These are phyloP conservation scores for Ditula angustiorana DNA, from an alignment of 2,888 invertebrate genomes.

Conservation along the genomic window DNA sequence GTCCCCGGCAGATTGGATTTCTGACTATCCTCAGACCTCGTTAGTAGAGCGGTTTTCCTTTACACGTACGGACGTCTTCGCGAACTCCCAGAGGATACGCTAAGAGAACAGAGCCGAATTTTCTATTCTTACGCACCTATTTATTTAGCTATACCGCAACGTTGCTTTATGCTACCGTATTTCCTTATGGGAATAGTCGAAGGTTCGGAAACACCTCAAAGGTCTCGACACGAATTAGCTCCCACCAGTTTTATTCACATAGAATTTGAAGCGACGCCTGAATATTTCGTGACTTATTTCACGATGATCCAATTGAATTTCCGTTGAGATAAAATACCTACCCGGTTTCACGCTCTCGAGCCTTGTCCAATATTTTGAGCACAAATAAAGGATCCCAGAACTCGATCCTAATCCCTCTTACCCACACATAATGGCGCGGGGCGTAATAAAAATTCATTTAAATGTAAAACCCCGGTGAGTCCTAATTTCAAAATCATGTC, in stretches of 20 bases:
- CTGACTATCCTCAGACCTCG: slow-evolving; percentile 36
- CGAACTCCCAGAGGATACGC: slow-evolving; percentile 27
- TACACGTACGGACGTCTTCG: slow-evolving; percentile 29
- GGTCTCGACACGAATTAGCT: slow-evolving; percentile 2
- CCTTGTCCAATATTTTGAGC: slow-evolving; percentile 22
- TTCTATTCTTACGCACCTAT: slow-evolving; percentile 34
- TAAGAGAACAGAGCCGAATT: slow-evolving; percentile 25
- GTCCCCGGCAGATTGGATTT: slow-evolving; percentile 37
- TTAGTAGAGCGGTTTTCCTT: slow-evolving; percentile 32
- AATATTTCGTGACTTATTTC: background rate
- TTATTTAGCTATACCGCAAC: slow-evolving; percentile 3
- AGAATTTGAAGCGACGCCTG: background rate
- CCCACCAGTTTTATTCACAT: background rate
- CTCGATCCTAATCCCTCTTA: slow-evolving; percentile 29
- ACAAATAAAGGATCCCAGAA: slow-evolving; percentile 27
- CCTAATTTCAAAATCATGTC: slow-evolving; percentile 77
- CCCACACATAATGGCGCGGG: slow-evolving; percentile 33
- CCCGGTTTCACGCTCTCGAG: slow-evolving; percentile 6
- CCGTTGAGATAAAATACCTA: background rate
- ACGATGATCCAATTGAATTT: slow-evolving; percentile 10
- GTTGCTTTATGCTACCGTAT: background rate
- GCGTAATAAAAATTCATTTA: slow-evolving; percentile 54
- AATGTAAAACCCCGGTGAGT: slow-evolving; percentile 62
- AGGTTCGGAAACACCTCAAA: slow-evolving; percentile 1
- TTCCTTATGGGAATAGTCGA: slow-evolving; percentile 11